Conservation (phyloP, 2,113 vertebrate genomes). For the Pachyramphus minor region DNA sequence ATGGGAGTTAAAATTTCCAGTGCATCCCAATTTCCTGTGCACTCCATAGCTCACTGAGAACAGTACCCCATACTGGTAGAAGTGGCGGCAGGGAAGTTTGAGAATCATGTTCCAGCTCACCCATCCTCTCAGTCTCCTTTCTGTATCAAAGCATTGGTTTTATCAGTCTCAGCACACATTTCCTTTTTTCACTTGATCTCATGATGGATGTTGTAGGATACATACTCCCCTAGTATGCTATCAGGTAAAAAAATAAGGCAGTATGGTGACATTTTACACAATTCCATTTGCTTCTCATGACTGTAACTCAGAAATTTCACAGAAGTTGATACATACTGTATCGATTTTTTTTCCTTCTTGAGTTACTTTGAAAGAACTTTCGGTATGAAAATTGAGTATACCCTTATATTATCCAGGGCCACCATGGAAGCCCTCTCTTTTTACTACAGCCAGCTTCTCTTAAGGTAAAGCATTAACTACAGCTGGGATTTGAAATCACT, state of each 20-base stretch:
- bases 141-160: not conserved
- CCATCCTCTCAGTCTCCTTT: not conserved
- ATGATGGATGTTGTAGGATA: not conserved
- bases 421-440: not conserved
- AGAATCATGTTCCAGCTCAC: not conserved
- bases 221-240: fast-evolving
- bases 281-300: not conserved
- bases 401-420: not conserved
- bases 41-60: not conserved
- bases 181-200: not conserved
- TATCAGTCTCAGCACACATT: not conserved
- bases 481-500: not conserved
- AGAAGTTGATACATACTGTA: not conserved
- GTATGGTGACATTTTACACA: not conserved
- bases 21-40: no score
- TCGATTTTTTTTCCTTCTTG: not conserved
- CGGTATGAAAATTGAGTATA: not conserved
- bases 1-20: not conserved
- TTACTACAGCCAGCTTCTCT: not conserved
- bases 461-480: not conserved
- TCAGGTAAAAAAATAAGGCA: not conserved
- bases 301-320: not conserved
- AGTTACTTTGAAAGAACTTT: not conserved
- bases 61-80: not conserved
- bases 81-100: not conserved